Conservation (phyloP, 2,888 invertebrate genomes). For the Tipula lateralis region DNA sequence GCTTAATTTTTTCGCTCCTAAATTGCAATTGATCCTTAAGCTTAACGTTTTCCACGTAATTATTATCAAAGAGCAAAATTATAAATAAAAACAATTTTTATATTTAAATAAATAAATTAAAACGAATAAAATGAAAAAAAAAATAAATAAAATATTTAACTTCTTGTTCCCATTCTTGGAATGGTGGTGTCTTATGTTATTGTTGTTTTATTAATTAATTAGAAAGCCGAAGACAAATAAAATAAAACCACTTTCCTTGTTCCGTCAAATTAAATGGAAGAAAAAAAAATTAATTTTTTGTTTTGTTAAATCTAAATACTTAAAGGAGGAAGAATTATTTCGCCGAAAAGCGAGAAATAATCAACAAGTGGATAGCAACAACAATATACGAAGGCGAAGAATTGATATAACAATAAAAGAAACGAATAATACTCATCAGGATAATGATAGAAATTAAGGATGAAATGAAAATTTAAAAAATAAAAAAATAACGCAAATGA, state of each 20-base stretch:
- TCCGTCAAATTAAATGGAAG: neutral
- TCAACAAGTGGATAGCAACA: neutral
- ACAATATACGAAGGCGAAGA: neutral
- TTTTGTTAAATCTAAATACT: neutral
- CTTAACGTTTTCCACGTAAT: neutral
- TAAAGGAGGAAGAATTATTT: neutral
- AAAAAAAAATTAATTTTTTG: neutral
- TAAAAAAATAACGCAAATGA: neutral
- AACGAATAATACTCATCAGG: neutral
- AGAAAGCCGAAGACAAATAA: neutral
- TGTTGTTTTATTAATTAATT: neutral
- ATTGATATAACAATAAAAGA: neutral
- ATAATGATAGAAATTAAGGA: conserved; percentile 19
- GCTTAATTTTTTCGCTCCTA: neutral
- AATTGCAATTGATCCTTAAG: conserved; percentile 16
- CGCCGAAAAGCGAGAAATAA: neutral
- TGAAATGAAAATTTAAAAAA: neutral
- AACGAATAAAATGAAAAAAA: neutral
- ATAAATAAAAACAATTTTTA: neutral
- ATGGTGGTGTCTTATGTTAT: neutral
- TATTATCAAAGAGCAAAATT: neutral
- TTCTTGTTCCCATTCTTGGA: neutral
- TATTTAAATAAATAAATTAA: neutral
- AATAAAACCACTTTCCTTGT: conserved; percentile 6
- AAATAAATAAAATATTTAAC: neutral